A percentile compares a stretch with the other conserved stretches of the same genome.
Evolutionary conservation across 2,888 invertebrate species (phyloP).

Genomic region (Synergus japonicus): DNA sequence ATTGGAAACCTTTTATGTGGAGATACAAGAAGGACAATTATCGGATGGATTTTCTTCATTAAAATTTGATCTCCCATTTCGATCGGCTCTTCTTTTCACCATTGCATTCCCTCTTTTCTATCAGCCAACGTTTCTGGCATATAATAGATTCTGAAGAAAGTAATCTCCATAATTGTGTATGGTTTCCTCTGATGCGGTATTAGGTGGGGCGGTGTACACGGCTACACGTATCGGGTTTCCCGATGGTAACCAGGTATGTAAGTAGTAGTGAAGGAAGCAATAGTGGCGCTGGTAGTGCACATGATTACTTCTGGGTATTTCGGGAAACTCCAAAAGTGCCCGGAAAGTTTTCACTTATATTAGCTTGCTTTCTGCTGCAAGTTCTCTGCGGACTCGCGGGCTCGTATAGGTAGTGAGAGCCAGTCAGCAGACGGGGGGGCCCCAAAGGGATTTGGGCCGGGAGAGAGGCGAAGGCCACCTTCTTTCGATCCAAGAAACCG

Average conservation of each 20-base stretch:
- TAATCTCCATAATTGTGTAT: slow-evolving; percentile 58
- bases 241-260: slow-evolving; percentile 30
- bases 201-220: slow-evolving; percentile 8
- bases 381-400: slow-evolving; percentile 1
- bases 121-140: neutral
- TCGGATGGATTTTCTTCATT: neutral
- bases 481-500: neutral
- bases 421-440: neutral
- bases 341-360: slow-evolving; percentile 62
- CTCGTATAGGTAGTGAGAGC: slow-evolving; percentile 8
- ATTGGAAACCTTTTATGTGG: neutral
- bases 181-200: slow-evolving; percentile 53
- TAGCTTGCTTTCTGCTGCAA: slow-evolving; percentile 51
- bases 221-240: slow-evolving; percentile 57
- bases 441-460: slow-evolving; percentile 4
- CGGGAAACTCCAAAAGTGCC: slow-evolving; percentile 62
- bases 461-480: slow-evolving; percentile 10
- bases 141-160: slow-evolving; percentile 47
- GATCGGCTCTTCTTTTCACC: neutral
- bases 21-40: neutral
- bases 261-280: neutral
- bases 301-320: slow-evolving; percentile 64
- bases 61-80: neutral
- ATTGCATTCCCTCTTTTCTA: neutral
- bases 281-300: slow-evolving; percentile 43